Conservation (phyloP, 2,888 invertebrate species). For the Athripsodes cinereus region DNA sequence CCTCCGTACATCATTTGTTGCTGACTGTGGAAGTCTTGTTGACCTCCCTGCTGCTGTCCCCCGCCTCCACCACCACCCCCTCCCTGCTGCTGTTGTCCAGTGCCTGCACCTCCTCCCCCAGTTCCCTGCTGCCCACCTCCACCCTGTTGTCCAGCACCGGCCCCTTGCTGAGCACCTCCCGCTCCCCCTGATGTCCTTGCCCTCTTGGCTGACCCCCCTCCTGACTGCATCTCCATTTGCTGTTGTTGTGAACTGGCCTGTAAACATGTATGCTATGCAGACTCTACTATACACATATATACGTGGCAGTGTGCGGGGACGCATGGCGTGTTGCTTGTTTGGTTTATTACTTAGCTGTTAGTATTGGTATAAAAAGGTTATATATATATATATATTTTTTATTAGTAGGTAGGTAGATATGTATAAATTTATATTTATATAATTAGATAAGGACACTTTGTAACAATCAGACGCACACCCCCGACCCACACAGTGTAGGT, state of each 20-base stretch:
- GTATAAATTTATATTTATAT: no score
- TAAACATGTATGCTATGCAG: no score
- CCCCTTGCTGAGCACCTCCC: slow-evolving; percentile 35
- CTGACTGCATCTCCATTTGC: slow-evolving; percentile 46
- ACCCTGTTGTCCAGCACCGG: slow-evolving; percentile 15
- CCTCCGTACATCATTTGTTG: slow-evolving; percentile 67
- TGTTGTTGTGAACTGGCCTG: slow-evolving; percentile 34
- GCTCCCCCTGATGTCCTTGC: slow-evolving; percentile 20
- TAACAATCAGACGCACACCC: not conserved
- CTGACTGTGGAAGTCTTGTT: slow-evolving; percentile 29
- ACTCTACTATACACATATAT: no score
- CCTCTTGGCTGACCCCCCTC: slow-evolving; percentile 25
- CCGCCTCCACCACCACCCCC: slow-evolving; percentile 30
- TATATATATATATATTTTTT: not conserved
- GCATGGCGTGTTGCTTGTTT: no score
- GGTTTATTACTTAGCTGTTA: no score
- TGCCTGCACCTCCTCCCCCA: slow-evolving; percentile 24
- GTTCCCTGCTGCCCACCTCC: slow-evolving; percentile 29
- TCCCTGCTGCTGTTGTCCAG: slow-evolving; percentile 34
- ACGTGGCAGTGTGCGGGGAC: no score
- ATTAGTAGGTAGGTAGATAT: no score
- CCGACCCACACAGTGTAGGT: slow-evolving; percentile 18
- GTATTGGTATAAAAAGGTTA: no score
- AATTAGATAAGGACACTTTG: no score
- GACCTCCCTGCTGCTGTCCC: slow-evolving; percentile 28